These are phyloP conservation scores for Eupithecia dodoneata DNA, from an alignment of 2,888 invertebrate genomes.

Conservation along the genomic window DNA sequence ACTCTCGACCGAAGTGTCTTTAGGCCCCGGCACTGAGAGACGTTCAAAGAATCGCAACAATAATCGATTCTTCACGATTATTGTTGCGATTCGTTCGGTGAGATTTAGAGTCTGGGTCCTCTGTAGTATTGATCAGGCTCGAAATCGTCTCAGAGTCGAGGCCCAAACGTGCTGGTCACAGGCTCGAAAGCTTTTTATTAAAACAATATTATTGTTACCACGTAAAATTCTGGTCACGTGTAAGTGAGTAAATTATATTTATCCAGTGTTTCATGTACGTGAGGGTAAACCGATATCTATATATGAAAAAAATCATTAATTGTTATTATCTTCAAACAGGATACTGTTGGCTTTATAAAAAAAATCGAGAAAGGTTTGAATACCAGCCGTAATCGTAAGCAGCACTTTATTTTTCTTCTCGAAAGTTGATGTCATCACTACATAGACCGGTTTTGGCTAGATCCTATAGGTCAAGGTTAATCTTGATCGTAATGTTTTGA, in stretches of 20 bases:
- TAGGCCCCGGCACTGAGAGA: slow-evolving; percentile 3
- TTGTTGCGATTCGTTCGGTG: too few relatives aligned
- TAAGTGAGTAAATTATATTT: slow-evolving; percentile 37
- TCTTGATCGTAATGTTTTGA: not conserved
- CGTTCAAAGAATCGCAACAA: not conserved
- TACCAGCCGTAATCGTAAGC: not conserved
- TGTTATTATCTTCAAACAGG: not conserved
- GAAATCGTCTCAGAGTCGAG: not conserved
- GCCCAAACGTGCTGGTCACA: slow-evolving; percentile 2
- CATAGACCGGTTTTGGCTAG: not conserved
- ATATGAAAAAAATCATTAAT: not conserved
- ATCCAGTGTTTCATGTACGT: slow-evolving; percentile 33
- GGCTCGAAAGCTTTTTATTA: slow-evolving; percentile 36
- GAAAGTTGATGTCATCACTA: slow-evolving; percentile 7
- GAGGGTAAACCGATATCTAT: slow-evolving; percentile 20
- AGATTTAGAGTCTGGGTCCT: not conserved
- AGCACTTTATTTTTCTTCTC: not conserved
- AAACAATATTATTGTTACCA: slow-evolving; percentile 37
- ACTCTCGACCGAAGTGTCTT: slow-evolving; percentile 21
- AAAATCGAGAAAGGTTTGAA: not conserved
- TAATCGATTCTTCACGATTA: not conserved
- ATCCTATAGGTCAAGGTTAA: slow-evolving; percentile 5
- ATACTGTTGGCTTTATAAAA: not conserved
- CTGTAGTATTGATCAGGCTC: not conserved
- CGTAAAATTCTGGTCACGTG: slow-evolving; percentile 36